Evolutionary conservation across 2,888 invertebrate species (phyloP).

Genomic region (Acanthosepion lycidas): DNA sequence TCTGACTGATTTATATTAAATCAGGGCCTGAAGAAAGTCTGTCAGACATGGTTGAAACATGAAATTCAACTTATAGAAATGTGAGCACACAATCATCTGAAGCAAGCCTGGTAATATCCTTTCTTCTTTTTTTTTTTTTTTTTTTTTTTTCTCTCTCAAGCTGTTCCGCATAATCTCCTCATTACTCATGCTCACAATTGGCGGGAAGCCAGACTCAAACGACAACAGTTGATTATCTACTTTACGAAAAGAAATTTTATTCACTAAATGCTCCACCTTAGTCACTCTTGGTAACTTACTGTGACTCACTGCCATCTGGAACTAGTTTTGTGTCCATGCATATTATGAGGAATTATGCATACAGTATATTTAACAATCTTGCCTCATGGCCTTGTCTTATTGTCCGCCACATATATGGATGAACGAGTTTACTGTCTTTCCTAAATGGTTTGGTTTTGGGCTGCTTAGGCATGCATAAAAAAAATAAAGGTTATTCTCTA

Average conservation of each 20-base stretch:
- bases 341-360: not conserved
- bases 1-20: not conserved
- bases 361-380: not conserved
- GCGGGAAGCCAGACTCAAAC: not conserved
- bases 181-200: slow-evolving; percentile 12
- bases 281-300: not conserved
- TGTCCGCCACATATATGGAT: not conserved
- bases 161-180: not conserved
- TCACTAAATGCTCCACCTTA: not conserved
- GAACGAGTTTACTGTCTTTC: not conserved
- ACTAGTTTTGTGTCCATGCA: not conserved
- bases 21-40: not conserved
- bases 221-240: not conserved
- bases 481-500: not conserved
- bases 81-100: not conserved
- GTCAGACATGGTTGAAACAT: not conserved
- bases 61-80: not conserved
- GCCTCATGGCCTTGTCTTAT: not conserved
- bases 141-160: not conserved
- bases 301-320: slow-evolving; percentile 33
- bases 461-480: not conserved
- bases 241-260: not conserved
- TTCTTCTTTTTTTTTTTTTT: too few relatives aligned
- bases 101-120: not conserved
- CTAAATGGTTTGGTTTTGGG: not conserved